Evolutionary conservation across 2,888 invertebrate species (phyloP), one percentile per base, ranked within the genome.

Genomic region (Melanchra persicariae): DNA sequence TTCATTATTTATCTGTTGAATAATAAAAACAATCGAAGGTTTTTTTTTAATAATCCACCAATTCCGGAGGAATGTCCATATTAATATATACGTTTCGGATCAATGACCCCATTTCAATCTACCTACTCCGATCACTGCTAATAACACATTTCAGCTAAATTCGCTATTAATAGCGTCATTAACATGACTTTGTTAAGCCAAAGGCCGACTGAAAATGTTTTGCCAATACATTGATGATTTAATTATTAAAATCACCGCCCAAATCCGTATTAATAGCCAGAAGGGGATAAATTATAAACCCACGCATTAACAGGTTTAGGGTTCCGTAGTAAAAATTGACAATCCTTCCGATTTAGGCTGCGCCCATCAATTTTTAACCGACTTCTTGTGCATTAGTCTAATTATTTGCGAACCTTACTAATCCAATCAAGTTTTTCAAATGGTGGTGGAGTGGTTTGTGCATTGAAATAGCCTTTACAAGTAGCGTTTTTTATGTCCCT

Each of bases 231-330:
- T 64, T 34, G 52, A 74, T 54, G 57, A 77, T 65, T 74, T 30
- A 45, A 78, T 78, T 70, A 79, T 69, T 78, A 65, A 77, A 76
- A 77, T 65, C 62, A 40, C 54, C 54, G 52, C 51, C 30, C 19
- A 65, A 74, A 66, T 51, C 54, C 37, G 60, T 40, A 57, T 58
- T 74, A 30, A 69, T 54, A 62, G 61, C 65, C 55, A 17, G 49
- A 9, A 24, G 51, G 71, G 68, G 34, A 70, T 70, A 47, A 55
- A 77, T 77, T 77, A 77, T 61, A 65, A 70, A 65, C 19, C 70
- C 34, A 15, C n/a, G 37, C 30, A 40, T 57, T 64, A 61, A 63
- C n/a, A 22, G 22, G n/a, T 22, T 51, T 51, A 26, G 60, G 59
- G 59, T 70, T 60, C 30, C 43, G 59, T 30, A 0, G 8, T n/a